Evolutionary conservation across 2,797 vertebrate species (phyloP), one percentile per base, ranked within the genome.

Genomic region (Paramormyrops hopkinsi): DNA sequence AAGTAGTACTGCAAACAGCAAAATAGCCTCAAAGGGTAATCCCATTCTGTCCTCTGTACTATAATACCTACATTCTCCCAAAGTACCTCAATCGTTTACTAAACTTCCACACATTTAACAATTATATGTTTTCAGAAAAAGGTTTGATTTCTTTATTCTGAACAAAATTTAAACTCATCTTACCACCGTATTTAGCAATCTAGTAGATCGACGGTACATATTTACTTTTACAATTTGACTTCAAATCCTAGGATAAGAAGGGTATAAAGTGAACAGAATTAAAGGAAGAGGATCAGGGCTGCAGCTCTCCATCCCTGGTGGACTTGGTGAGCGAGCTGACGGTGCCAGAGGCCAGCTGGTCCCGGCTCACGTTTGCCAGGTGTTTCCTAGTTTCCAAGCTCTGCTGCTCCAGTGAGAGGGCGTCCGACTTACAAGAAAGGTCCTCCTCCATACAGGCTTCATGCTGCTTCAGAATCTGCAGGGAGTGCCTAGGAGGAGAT

Each of bases 401-500:
- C 0, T 94, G 94, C 44, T 95, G 93, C 79, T 96, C 96, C 92
- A 97, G 88, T 25, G 93, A 92, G 44, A 97, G 83, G 5, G 95
- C 94, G 12, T 95, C 95, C 87, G 92, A 93, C 91, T 97, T 96
- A 4, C 92, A 93, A 90, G 90, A 92, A 1, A 96, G 94, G 89
- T 96, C 94, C 90, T 94, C 92, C 88, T 91, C 59, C 95, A 96
- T 96, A 48, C 90, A 90, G 56, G 90, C 86, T 88, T 95, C 94
- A 88, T 96, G 95, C 59, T 95, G 93, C 92, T 92, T 93, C 93
- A 96, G 90, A 90, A 91, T 93, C 93, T 96, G 96, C 90, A 96
- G 91, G 2, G 95, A 94, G 62, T 91, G 90, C 44, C 96, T 97
- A 91, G 25, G 46, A 0, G 88, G 53, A 33, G 41, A 48, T 0